Percentiles rank a stretch among this genome's conserved stretches.
phyloP scores from a whole-genome alignment of 1,140 invertebrate species.

The Hyphantria cunea region DNA sequence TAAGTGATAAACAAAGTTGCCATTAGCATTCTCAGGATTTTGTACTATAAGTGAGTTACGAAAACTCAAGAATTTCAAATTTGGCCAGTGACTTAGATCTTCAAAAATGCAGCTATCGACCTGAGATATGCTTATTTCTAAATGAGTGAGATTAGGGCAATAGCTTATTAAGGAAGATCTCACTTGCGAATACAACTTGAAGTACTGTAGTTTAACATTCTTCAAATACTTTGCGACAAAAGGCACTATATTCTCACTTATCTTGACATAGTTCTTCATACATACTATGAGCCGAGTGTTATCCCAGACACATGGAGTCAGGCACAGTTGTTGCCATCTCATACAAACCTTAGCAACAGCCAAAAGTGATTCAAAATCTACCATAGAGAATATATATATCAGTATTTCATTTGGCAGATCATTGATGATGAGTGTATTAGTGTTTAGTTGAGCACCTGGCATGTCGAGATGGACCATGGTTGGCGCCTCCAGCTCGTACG shows the following conservation, averaged over 20 bases:
- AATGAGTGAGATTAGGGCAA: conserved; percentile 78
- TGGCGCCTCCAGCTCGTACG: conserved; percentile 39
- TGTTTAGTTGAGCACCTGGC: conserved; percentile 56
- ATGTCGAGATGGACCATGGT: conserved; percentile 77
- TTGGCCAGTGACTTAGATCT: conserved; percentile 76
- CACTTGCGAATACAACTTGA: conserved; percentile 80
- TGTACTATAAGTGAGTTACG: conserved; percentile 78
- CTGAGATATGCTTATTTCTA: conserved; percentile 82
- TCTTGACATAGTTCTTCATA: conserved; percentile 79
- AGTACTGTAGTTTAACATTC: conserved; percentile 81
- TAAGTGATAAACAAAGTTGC: conserved; percentile 76
- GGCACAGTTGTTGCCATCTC: conserved; percentile 76
- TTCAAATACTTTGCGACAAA: conserved; percentile 78
- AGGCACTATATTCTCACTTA: conserved; percentile 78
- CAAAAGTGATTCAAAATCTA: conserved; percentile 78
- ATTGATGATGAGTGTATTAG: conserved; percentile 70
- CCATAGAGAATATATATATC: conserved; percentile 80
- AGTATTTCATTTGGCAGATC: conserved; percentile 81
- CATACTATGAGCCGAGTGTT: conserved; percentile 77
- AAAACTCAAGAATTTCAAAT: conserved; percentile 79
- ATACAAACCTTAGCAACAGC: conserved; percentile 76
- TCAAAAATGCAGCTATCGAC: conserved; percentile 80
- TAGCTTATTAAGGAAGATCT: conserved; percentile 75
- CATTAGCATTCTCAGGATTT: conserved; percentile 69
- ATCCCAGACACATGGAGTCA: conserved; percentile 78